Percentiles rank a stretch among this genome's conserved stretches.
These are phyloP conservation scores for Pomatostomus ruficeps DNA, from an alignment of 2,113 vertebrate genomes.

Conservation along the genomic window DNA sequence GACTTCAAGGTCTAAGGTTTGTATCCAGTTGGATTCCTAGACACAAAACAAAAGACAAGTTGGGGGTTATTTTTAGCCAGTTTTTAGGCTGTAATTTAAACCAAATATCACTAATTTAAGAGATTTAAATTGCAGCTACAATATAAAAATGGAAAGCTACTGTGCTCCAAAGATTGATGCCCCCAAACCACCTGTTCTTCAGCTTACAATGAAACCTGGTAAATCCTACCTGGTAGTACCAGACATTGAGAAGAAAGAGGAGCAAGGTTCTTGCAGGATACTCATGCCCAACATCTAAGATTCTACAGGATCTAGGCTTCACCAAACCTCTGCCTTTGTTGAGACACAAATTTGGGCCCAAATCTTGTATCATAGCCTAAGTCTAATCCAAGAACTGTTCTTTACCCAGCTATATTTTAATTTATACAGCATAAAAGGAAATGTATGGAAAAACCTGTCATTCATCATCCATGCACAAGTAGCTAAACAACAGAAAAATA, in stretches of 20 bases:
- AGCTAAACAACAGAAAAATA: background rate
- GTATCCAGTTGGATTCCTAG: background rate
- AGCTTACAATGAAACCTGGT: background rate
- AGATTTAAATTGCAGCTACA: background rate
- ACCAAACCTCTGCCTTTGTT: background rate
- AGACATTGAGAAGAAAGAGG: background rate
- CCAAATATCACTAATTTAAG: background rate
- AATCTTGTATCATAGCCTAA: background rate
- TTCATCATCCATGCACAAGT: background rate
- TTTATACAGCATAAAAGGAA: background rate
- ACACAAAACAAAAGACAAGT: background rate
- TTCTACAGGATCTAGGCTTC: background rate
- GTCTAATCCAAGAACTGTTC: background rate
- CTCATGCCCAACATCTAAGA: background rate
- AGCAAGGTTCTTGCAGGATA: accelerated
- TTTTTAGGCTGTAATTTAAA: background rate
- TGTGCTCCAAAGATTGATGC: background rate
- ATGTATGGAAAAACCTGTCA: background rate
- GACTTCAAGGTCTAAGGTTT: background rate
- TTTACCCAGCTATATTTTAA: background rate
- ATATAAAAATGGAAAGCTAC: background rate
- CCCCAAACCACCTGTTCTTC: background rate
- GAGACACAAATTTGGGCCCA: background rate
- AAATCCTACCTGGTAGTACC: background rate
- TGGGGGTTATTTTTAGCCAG: accelerated